These are phyloP conservation scores for Sminthurides bifidus DNA, from an alignment of 1,140 invertebrate genomes.

Conservation along the genomic window DNA sequence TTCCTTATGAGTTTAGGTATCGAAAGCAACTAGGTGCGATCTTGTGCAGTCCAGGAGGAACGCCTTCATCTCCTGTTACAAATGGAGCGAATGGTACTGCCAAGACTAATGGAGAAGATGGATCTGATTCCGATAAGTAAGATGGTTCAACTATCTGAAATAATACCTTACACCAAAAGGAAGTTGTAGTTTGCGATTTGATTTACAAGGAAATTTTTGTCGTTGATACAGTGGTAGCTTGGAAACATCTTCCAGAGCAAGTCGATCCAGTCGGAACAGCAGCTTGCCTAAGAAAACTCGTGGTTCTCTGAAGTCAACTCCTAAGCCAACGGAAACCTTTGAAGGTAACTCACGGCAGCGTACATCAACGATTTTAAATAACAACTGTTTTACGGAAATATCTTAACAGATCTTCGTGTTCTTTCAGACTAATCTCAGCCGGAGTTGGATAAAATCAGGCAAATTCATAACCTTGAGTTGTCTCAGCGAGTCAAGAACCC, in stretches of 20 bases:
- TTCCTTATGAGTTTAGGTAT: no score
- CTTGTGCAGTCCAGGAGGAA: background rate
- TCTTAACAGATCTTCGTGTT: no score
- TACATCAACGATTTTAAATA: no score
- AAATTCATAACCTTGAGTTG: slow-evolving; percentile 50
- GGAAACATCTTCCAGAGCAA: slow-evolving; percentile 4
- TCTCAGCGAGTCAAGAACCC: slow-evolving; percentile 41
- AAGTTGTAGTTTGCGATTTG: no score
- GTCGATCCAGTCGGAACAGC: background rate
- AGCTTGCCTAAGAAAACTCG: background rate
- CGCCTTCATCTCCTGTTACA: background rate
- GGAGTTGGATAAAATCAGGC: slow-evolving; percentile 47
- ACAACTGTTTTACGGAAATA: no score
- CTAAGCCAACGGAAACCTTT: no score
- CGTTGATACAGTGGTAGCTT: background rate
- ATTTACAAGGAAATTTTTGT: background rate
- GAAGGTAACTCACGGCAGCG: no score
- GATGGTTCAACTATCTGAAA: no score
- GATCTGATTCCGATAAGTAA: slow-evolving; percentile 2
- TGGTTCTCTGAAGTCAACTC: background rate
- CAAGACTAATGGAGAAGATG: slow-evolving; percentile 5
- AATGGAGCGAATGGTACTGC: no score
- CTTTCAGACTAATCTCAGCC: slow-evolving; percentile 46
- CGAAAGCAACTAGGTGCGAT: background rate
- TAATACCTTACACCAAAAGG: no score